Evolutionary conservation across 2,113 vertebrate genomes (phyloP).

Genomic region (Bufo bufo): DNA sequence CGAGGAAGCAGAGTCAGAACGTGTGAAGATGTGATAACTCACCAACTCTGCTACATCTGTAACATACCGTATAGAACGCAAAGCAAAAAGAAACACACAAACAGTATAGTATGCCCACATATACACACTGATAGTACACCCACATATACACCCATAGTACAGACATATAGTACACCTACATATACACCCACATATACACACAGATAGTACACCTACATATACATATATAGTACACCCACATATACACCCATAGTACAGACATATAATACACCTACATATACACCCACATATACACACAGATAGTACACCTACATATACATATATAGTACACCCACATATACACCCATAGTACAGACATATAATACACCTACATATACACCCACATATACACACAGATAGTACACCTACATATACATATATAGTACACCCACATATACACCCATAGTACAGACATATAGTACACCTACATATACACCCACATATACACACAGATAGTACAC

Average conservation of each 20-base stretch:
- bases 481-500: too few relatives aligned
- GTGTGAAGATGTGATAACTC: too few relatives aligned
- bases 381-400: background rate
- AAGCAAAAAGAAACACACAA: too few relatives aligned
- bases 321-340: background rate
- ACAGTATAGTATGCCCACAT: too few relatives aligned
- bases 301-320: background rate
- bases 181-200: background rate
- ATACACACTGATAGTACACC: background rate
- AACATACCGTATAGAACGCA: too few relatives aligned
- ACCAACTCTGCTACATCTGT: too few relatives aligned
- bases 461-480: too few relatives aligned
- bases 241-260: too few relatives aligned
- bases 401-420: background rate
- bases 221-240: background rate
- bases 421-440: background rate
- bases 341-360: background rate
- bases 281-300: background rate
- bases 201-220: background rate
- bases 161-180: background rate
- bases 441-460: background rate
- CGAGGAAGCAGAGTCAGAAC: too few relatives aligned
- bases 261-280: background rate
- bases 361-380: background rate
- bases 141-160: background rate